These are phyloP conservation scores for Pseudoatta argentina DNA, from an alignment of 1,140 invertebrate species.

Conservation along the genomic window DNA sequence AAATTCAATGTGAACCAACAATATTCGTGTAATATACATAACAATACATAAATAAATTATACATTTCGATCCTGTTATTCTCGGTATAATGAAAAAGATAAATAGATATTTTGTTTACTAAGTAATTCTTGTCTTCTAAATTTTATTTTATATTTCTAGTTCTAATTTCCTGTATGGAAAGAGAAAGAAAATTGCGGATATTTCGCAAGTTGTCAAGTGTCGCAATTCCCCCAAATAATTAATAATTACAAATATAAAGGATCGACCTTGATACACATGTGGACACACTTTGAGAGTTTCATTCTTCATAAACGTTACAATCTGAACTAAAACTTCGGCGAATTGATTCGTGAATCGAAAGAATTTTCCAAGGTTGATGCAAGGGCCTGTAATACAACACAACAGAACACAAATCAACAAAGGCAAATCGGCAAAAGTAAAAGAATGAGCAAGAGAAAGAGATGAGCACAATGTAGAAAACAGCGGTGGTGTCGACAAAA, in stretches of 20 bases:
- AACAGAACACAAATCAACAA: neutral
- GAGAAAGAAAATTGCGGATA: neutral
- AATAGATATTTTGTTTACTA: no score
- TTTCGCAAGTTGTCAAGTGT: neutral
- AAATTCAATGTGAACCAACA: no score
- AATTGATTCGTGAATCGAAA: neutral
- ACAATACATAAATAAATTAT: no score
- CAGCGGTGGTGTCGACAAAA: constrained; percentile 46
- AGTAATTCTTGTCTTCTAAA: neutral
- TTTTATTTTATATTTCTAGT: neutral
- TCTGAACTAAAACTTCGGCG: neutral
- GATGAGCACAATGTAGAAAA: constrained; percentile 40
- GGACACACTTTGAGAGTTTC: neutral
- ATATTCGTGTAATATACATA: no score
- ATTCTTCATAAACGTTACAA: neutral
- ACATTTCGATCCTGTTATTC: no score
- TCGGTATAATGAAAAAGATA: no score
- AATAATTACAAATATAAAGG: neutral
- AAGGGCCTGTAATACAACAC: neutral
- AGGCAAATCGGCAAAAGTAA: neutral
- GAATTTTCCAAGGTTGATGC: neutral
- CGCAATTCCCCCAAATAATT: neutral
- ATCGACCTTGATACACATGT: neutral
- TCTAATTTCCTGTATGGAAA: neutral
- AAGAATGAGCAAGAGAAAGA: neutral